These are phyloP conservation scores for Anthophora plumipes DNA, from an alignment of 2,888 invertebrate species.

Conservation along the genomic window DNA sequence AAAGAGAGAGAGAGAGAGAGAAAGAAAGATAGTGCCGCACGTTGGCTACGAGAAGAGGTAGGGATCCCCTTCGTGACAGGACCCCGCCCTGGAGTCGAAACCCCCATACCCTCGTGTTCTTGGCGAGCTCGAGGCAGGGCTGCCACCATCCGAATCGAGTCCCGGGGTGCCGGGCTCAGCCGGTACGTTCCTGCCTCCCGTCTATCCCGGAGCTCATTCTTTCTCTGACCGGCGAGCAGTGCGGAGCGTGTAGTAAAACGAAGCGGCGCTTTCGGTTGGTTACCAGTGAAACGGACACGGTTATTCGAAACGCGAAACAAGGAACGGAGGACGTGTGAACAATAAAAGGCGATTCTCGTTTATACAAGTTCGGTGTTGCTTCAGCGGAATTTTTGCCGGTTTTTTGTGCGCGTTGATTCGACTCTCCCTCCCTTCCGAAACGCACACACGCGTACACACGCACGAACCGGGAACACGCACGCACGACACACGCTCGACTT, in stretches of 20 bases:
- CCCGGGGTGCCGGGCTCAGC: slow-evolving; percentile 68
- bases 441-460: too few relatives aligned
- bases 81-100: slow-evolving; percentile 73
- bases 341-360: not conserved
- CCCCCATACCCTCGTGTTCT: slow-evolving; percentile 56
- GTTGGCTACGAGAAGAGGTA: slow-evolving; percentile 24
- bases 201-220: slow-evolving; percentile 78
- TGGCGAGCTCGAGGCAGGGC: slow-evolving; percentile 67
- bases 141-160: slow-evolving; percentile 65
- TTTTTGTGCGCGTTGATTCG: slow-evolving; percentile 28
- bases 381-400: slow-evolving; percentile 14
- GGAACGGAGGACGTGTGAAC: not conserved
- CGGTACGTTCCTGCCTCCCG: slow-evolving; percentile 65
- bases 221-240: slow-evolving; percentile 75
- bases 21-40: too few relatives aligned
- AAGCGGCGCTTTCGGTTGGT: slow-evolving; percentile 38
- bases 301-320: not conserved
- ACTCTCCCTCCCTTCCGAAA: too few relatives aligned
- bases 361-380: not conserved
- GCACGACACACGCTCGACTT: slow-evolving; percentile 34
- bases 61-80: slow-evolving; percentile 59
- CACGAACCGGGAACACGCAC: too few relatives aligned
- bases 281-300: slow-evolving; percentile 26
- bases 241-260: slow-evolving; percentile 60
- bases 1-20: too few relatives aligned